These are phyloP conservation scores for Thamnaconus septentrionalis DNA, from an alignment of 2,113 vertebrate genomes.

Conservation along the genomic window DNA sequence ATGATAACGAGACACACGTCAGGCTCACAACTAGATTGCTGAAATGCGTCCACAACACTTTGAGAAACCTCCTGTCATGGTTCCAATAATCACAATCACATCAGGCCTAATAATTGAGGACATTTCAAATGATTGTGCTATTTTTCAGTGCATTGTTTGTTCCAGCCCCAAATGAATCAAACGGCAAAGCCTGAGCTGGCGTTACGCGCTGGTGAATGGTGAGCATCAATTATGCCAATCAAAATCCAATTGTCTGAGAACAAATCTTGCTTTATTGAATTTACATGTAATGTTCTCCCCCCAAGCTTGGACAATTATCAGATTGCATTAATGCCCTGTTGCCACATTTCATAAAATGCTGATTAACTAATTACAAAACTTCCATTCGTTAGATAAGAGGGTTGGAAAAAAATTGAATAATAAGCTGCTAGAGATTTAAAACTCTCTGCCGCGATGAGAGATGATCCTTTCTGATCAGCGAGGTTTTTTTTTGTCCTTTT, in stretches of 20 bases:
- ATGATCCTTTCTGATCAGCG: constrained; percentile 23
- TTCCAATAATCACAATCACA: too few species aligned
- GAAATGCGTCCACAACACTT: too few species aligned
- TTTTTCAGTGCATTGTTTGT: constrained; percentile 46
- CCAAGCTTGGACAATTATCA: constrained; percentile 44
- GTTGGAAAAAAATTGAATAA: not conserved
- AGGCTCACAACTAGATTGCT: too few species aligned
- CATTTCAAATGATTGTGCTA: constrained; percentile 12
- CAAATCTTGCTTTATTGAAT: constrained; percentile 61
- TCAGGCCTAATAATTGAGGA: not conserved
- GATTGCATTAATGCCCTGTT: constrained; percentile 38
- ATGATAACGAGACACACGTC: too few species aligned
- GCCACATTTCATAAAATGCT: constrained; percentile 26
- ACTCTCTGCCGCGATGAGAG: constrained; percentile 18
- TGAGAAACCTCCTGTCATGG: too few species aligned
- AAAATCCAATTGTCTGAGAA: constrained; percentile 67
- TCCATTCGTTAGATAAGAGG: constrained; percentile 41
- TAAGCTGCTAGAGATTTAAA: constrained; percentile 34
- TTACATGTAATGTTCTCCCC: constrained; percentile 60
- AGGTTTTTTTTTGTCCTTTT: constrained; percentile 2
- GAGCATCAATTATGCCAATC: constrained; percentile 72
- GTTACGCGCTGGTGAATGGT: constrained; percentile 60
- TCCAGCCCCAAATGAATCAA: constrained; percentile 50
- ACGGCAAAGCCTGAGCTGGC: constrained; percentile 41
- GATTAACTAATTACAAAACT: constrained; percentile 52